Percentiles rank a stretch among this genome's conserved stretches.
These are phyloP conservation scores for Drymodes brunneopygia DNA, from an alignment of 2,113 vertebrate genomes.

Conservation along the genomic window DNA sequence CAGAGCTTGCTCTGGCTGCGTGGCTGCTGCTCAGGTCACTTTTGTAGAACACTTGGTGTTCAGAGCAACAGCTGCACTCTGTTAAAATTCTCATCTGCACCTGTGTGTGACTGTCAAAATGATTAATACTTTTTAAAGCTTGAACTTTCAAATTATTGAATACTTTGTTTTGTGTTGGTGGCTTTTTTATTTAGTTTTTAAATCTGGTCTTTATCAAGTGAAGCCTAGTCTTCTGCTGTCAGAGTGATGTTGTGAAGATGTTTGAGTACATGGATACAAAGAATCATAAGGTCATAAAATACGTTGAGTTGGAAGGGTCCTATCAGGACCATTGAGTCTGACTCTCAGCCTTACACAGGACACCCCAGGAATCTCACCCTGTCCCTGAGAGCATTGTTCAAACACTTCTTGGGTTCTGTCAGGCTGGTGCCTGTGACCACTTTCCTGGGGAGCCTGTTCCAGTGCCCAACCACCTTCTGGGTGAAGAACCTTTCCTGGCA, in stretches of 20 bases:
- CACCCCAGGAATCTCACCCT: background rate
- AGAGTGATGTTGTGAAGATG: background rate
- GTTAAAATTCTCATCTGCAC: background rate
- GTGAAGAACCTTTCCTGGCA: background rate
- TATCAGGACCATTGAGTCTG: background rate
- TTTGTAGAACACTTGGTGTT: background rate
- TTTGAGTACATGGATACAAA: background rate
- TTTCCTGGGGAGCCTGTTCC: background rate
- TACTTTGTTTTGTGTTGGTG: background rate
- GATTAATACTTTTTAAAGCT: background rate
- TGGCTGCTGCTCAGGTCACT: background rate
- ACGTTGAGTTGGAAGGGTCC: background rate
- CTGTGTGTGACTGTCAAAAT: background rate
- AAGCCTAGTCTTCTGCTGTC: background rate
- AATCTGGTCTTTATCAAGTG: background rate
- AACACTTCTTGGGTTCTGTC: background rate
- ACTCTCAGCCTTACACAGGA: fast-evolving
- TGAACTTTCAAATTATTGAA: background rate
- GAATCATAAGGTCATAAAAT: background rate
- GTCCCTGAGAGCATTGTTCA: background rate
- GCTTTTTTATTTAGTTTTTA: background rate
- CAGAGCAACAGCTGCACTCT: background rate
- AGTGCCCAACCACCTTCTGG: background rate
- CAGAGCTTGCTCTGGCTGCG: background rate
- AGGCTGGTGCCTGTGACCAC: background rate